A percentile compares a stretch with the other conserved stretches of the same genome.
Conservation (phyloP, 2,888 invertebrate genomes). For the Octonoba sinensis region DNA sequence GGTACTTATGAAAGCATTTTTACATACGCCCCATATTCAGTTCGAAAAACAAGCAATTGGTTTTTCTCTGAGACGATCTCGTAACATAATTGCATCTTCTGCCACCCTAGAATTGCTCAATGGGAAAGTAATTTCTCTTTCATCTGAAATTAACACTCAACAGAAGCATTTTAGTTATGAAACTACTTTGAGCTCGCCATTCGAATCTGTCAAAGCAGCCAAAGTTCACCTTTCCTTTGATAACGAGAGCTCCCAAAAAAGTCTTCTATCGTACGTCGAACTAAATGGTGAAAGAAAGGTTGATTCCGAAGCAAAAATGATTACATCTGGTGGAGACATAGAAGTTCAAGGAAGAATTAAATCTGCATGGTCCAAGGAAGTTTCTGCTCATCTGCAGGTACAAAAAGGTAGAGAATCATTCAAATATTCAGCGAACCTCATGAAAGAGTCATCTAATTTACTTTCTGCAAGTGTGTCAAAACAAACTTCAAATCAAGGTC, state of each 20-base stretch:
- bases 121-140: slow-evolving; percentile 33
- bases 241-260: slow-evolving; percentile 19
- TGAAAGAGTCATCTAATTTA: slow-evolving; percentile 23
- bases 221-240: slow-evolving; percentile 14
- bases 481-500: slow-evolving; percentile 1
- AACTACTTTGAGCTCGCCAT: slow-evolving; percentile 18
- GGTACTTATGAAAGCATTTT: slow-evolving; percentile 19
- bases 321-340: neutral
- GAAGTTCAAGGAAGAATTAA: slow-evolving; percentile 28
- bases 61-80: slow-evolving; percentile 11
- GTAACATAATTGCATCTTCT: neutral
- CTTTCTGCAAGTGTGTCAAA: slow-evolving; percentile 14
- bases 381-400: slow-evolving; percentile 25
- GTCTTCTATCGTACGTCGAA: slow-evolving; percentile 12
- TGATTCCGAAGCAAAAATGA: slow-evolving; percentile 11
- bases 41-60: slow-evolving; percentile 27
- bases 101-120: slow-evolving; percentile 6
- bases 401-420: slow-evolving; percentile 24
- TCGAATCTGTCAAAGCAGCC: slow-evolving; percentile 4
- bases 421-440: slow-evolving; percentile 6
- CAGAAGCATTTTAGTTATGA: neutral
- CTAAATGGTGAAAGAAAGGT: slow-evolving; percentile 23
- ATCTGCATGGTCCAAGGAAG: slow-evolving; percentile 17
- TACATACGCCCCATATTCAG: slow-evolving; percentile 25
- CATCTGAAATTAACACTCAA: slow-evolving; percentile 16